phyloP scores from a whole-genome alignment of 2,888 invertebrate genomes.

The Disparrhopalites patrizii region DNA sequence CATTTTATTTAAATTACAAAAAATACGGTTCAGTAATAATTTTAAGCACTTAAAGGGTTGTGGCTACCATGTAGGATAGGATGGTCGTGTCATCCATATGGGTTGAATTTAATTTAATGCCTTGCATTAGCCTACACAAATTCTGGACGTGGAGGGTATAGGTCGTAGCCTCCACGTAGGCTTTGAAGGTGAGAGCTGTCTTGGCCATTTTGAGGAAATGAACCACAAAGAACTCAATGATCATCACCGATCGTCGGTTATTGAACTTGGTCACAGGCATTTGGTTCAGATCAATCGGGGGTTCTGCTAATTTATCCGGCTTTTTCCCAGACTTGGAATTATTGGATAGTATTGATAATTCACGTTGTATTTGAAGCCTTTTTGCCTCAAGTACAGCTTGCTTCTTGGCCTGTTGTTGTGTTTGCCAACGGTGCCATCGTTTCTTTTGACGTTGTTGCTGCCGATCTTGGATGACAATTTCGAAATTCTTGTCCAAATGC shows the following conservation, averaged over 20 bases:
- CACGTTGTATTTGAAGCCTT: not conserved
- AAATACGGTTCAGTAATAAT: too few relatives aligned
- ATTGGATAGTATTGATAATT: slow-evolving; percentile 16
- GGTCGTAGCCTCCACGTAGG: slow-evolving; percentile 61
- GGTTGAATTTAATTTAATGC: not conserved
- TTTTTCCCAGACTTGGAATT: slow-evolving; percentile 34
- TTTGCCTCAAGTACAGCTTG: slow-evolving; percentile 29
- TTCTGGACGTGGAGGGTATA: slow-evolving; percentile 69
- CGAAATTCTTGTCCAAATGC: not conserved
- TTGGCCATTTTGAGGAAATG: slow-evolving; percentile 69
- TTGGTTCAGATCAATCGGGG: slow-evolving; percentile 41
- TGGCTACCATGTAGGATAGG: slow-evolving; percentile 5
- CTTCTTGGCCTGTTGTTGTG: slow-evolving; percentile 51
- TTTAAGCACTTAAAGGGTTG: not conserved
- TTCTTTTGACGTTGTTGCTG: slow-evolving; percentile 50
- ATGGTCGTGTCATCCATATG: slow-evolving; percentile 12
- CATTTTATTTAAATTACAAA: too few relatives aligned
- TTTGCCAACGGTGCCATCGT: slow-evolving; percentile 52
- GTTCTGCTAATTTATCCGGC: too few relatives aligned
- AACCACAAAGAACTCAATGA: slow-evolving; percentile 64
- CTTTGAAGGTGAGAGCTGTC: slow-evolving; percentile 61
- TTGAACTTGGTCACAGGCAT: slow-evolving; percentile 26
- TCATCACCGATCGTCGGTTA: slow-evolving; percentile 27
- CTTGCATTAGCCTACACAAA: slow-evolving; percentile 58
- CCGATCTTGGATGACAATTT: slow-evolving; percentile 9